phyloP scores from a whole-genome alignment of 2,888 invertebrate genomes.

The Temnothorax unifasciatus region DNA sequence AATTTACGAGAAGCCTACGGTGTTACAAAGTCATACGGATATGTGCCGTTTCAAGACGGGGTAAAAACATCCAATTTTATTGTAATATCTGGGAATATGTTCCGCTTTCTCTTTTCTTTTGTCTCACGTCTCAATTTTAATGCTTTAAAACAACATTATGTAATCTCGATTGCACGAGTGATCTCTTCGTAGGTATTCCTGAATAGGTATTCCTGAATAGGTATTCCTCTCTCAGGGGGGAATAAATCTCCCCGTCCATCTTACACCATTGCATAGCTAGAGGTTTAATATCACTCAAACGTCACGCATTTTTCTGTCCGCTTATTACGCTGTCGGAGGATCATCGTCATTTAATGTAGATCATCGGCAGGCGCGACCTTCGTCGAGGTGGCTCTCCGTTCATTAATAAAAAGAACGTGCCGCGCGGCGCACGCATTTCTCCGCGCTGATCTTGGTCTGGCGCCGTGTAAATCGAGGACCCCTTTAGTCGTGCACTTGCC shows the following conservation, averaged over 20 bases:
- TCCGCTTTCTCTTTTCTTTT: slow-evolving; percentile 37
- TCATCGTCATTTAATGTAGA: slow-evolving; percentile 70
- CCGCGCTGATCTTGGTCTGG: slow-evolving; percentile 66
- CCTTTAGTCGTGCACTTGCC: slow-evolving; percentile 65
- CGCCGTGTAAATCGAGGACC: slow-evolving; percentile 75
- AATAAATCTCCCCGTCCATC: slow-evolving; percentile 11
- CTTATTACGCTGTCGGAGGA: slow-evolving; percentile 39
- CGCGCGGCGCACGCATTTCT: slow-evolving; percentile 72
- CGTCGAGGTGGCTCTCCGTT: slow-evolving; percentile 62
- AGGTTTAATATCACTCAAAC: slow-evolving; percentile 50
- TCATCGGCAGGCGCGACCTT: slow-evolving; percentile 72
- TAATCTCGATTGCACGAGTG: slow-evolving; percentile 9
- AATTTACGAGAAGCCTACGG: not conserved
- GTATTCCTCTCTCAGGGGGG: not conserved
- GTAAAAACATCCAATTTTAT: not conserved
- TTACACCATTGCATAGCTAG: not conserved
- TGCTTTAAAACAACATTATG: not conserved
- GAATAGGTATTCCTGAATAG: not conserved
- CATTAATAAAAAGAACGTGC: slow-evolving; percentile 74
- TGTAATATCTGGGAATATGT: not conserved
- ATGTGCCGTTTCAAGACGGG: not conserved
- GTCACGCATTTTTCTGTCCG: slow-evolving; percentile 36
- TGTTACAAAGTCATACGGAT: not conserved
- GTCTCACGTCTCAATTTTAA: slow-evolving; percentile 27
- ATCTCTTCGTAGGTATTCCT: not conserved